phyloP scores from a whole-genome alignment of 2,113 vertebrate species.

The Cavia aperea region DNA sequence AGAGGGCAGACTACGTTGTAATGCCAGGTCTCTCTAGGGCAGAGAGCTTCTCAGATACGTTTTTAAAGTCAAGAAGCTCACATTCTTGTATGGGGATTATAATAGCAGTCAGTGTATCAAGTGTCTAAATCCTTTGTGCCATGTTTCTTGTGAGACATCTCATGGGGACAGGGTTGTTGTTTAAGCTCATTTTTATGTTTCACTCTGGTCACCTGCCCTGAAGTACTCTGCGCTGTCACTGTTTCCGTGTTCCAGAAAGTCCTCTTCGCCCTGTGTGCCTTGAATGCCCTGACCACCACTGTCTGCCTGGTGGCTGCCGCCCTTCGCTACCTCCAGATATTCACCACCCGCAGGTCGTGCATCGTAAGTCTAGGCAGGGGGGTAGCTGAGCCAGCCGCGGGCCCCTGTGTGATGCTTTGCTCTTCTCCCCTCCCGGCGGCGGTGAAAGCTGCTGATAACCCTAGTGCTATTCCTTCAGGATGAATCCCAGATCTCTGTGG shows the following conservation, averaged over 20 bases:
- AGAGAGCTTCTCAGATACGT: neutral
- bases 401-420: neutral
- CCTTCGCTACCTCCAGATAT: conserved; percentile 81
- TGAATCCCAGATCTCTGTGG: conserved; percentile 74
- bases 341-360: conserved; percentile 76
- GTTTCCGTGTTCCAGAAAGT: conserved; percentile 79
- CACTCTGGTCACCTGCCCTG: neutral
- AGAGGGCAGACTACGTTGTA: neutral
- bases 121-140: neutral
- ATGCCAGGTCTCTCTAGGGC: neutral
- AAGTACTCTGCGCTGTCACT: neutral
- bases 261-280: conserved; percentile 83
- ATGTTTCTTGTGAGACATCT: neutral
- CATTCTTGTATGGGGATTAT: neutral
- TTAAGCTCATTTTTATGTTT: neutral
- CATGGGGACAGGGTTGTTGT: neutral
- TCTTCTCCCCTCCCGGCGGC: neutral
- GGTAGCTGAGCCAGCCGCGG: neutral
- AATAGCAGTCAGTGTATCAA: neutral
- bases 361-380: conserved; percentile 74
- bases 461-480: conserved; percentile 71
- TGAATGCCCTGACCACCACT: conserved; percentile 83
- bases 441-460: conserved; percentile 3
- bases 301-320: conserved; percentile 83
- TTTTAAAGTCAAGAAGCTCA: neutral